These are phyloP conservation scores for Mesocentrotus franciscanus DNA, from an alignment of 53 echinoderm and acorn worm species.

Conservation along the genomic window DNA sequence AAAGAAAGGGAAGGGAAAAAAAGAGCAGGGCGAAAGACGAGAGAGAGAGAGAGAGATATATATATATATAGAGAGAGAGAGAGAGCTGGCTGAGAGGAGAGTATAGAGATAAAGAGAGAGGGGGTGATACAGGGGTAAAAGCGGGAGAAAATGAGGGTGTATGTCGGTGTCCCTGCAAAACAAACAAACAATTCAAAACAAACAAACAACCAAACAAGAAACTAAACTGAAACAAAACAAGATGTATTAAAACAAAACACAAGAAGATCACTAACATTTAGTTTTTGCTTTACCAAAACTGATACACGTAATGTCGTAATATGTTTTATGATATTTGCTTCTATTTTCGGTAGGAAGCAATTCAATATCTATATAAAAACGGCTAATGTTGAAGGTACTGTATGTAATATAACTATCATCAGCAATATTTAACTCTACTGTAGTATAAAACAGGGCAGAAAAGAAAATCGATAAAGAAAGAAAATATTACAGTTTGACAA, in stretches of 20 bases:
- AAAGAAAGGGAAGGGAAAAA: not conserved
- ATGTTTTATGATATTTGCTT: too few species aligned
- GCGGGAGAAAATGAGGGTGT: not conserved
- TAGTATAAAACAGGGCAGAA: not conserved
- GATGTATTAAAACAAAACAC: too few species aligned
- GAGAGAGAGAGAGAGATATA: not conserved
- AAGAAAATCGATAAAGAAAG: not conserved
- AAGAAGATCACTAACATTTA: too few species aligned
- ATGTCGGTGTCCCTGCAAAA: too few species aligned
- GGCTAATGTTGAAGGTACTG: too few species aligned
- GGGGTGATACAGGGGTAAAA: constrained; percentile 37
- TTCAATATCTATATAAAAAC: too few species aligned
- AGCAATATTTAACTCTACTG: too few species aligned
- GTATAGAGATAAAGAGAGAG: constrained; percentile 37
- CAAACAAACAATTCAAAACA: not conserved
- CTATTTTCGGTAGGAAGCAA: too few species aligned
- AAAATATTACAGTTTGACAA: not conserved
- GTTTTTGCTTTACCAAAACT: too few species aligned
- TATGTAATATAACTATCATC: too few species aligned
- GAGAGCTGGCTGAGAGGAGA: not conserved
- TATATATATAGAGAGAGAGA: too few species aligned
- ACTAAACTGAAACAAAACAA: not conserved
- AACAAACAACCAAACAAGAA: not conserved
- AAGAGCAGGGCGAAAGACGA: not conserved
- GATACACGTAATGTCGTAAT: too few species aligned